Evolutionary conservation across 2,797 vertebrate species (phyloP).

Genomic region (Molossus molossus): DNA sequence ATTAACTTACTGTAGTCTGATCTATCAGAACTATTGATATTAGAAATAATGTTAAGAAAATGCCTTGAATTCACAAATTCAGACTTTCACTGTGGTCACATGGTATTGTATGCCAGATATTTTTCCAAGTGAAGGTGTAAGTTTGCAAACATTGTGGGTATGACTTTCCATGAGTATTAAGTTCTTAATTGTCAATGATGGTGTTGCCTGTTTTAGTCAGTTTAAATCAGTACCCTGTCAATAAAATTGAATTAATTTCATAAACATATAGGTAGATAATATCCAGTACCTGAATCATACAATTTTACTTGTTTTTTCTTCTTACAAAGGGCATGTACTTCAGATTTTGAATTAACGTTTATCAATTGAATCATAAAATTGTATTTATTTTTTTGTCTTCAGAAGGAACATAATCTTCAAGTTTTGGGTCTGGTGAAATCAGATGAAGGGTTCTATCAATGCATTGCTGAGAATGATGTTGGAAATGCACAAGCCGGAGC

Average conservation of each 20-base stretch:
- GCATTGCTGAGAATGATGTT: conserved; percentile 97
- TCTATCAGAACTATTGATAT: not conserved
- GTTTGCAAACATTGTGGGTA: not conserved
- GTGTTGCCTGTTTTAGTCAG: not conserved
- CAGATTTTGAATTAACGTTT: conserved; percentile 51
- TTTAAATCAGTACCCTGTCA: conserved; percentile 33
- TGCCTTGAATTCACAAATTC: conserved; percentile 55
- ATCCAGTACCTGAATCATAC: not conserved
- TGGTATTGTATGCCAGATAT: not conserved
- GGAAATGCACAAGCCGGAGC: conserved; percentile 97
- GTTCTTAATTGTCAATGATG: conserved; percentile 25
- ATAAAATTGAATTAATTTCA: conserved; percentile 36
- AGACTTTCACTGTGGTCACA: not conserved
- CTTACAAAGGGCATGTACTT: conserved; percentile 18
- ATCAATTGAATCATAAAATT: conserved; percentile 60
- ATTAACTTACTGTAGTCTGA: conserved; percentile 18
- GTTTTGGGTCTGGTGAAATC: conserved; percentile 98
- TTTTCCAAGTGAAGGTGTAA: not conserved
- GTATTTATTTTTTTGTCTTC: conserved; percentile 79
- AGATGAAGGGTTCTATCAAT: conserved; percentile 99
- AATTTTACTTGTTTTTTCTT: conserved; percentile 20
- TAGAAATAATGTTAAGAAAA: conserved; percentile 48
- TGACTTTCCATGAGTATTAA: not conserved
- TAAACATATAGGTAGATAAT: not conserved
- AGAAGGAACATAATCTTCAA: conserved; percentile 99